Conservation (phyloP, 2,113 vertebrate genomes). For the Pachyramphus minor region DNA sequence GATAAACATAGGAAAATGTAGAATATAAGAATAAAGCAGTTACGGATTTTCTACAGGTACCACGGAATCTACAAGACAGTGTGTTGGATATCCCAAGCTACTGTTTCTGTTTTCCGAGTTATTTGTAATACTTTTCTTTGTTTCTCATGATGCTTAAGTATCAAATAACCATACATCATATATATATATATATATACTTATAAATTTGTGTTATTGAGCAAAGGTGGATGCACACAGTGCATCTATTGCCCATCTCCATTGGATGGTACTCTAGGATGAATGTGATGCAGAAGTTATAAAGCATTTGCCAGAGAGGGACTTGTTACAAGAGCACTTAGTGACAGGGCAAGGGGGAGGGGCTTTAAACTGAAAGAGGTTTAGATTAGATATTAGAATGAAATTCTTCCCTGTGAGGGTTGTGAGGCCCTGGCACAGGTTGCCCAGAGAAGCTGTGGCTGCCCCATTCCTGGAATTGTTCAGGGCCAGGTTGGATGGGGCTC, state of each 20-base stretch:
- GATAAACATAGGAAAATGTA: neutral
- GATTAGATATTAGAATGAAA: neutral
- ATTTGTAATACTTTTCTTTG: neutral
- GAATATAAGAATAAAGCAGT: neutral
- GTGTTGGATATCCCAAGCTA: neutral
- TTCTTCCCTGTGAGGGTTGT: neutral
- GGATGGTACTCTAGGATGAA: neutral
- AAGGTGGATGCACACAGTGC: neutral
- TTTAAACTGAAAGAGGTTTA: neutral
- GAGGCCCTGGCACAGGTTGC: neutral
- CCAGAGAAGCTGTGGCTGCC: neutral
- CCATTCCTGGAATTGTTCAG: neutral
- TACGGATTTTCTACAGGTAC: neutral
- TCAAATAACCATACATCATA: neutral
- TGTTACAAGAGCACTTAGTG: neutral
- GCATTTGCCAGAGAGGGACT: neutral
- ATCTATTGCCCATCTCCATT: neutral
- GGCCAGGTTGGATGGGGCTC: neutral
- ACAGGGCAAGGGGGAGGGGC: neutral
- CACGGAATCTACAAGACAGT: neutral
- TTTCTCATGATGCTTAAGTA: neutral
- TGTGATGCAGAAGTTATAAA: neutral
- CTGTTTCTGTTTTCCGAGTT: neutral
- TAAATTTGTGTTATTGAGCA: neutral
- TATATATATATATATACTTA: fast-evolving